Conservation (phyloP, 2,888 invertebrate genomes). For the Leptogaster cylindrica region DNA sequence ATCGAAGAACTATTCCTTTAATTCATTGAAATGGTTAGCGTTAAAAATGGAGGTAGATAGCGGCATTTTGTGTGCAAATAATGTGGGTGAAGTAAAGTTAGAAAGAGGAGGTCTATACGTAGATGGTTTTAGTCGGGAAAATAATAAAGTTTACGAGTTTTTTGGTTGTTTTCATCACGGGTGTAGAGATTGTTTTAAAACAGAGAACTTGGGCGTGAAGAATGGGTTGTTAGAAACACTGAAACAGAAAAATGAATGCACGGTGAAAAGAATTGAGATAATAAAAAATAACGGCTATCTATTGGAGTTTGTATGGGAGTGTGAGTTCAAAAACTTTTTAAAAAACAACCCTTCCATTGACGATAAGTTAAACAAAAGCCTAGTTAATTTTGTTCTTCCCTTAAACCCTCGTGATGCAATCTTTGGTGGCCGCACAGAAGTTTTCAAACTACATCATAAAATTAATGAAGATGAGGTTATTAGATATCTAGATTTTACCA, state of each 20-base stretch:
- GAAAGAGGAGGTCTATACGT: neutral
- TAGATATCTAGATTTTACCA: conserved; percentile 19
- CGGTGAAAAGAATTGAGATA: neutral
- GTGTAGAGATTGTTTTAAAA: conserved; percentile 23
- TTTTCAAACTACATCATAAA: neutral
- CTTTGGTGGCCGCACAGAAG: neutral
- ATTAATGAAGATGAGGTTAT: neutral
- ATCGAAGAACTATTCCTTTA: neutral
- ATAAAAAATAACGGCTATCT: conserved; percentile 20
- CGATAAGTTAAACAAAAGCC: neutral
- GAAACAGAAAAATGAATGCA: conserved; percentile 1
- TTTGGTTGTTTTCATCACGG: conserved; percentile 19
- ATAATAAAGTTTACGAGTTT: conserved; percentile 4
- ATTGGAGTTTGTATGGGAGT: conserved; percentile 17
- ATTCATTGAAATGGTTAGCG: neutral
- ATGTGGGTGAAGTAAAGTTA: neutral
- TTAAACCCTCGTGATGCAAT: conserved; percentile 2
- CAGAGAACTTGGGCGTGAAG: too few species aligned
- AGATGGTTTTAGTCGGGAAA: neutral
- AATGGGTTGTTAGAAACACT: neutral
- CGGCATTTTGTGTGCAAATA: neutral
- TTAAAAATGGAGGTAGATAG: neutral
- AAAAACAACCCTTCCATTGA: conserved; percentile 2
- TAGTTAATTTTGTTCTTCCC: neutral
- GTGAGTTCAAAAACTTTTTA: conserved; percentile 1